phyloP scores from a whole-genome alignment of 2,888 invertebrate genomes.

The Chymomyza procnemis region DNA sequence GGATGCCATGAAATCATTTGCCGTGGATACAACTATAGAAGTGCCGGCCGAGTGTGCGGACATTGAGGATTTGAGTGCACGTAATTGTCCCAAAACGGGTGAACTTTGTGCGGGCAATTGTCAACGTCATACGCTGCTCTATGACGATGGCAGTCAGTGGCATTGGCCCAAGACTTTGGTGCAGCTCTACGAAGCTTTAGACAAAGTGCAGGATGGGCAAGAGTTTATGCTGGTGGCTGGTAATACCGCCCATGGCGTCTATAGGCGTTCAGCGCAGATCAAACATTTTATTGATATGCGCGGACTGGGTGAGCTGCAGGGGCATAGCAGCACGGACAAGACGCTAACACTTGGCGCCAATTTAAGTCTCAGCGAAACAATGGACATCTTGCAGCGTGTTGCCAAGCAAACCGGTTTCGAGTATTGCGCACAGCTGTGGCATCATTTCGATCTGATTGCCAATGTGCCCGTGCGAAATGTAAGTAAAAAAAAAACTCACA shows the following conservation, averaged over 20 bases:
- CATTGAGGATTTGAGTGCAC: constrained; percentile 77
- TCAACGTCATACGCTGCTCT: constrained; percentile 40
- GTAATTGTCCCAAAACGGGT: constrained; percentile 78
- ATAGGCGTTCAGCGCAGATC: constrained; percentile 68
- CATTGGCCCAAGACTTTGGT: constrained; percentile 64
- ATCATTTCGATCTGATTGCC: constrained; percentile 84
- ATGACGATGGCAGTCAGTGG: constrained; percentile 69
- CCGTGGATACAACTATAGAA: constrained; percentile 81
- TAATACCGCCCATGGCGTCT: constrained; percentile 86
- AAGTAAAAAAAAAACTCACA: constrained; percentile 61
- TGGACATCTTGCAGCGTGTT: constrained; percentile 78
- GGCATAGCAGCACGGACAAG: constrained; percentile 69
- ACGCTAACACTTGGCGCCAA: constrained; percentile 73
- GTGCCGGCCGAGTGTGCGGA: constrained; percentile 79
- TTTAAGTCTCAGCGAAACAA: constrained; percentile 80
- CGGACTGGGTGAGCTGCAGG: constrained; percentile 81
- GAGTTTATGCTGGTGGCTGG: constrained; percentile 85
- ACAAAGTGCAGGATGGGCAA: constrained; percentile 65
- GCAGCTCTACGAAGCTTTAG: constrained; percentile 75
- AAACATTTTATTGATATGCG: constrained; percentile 83
- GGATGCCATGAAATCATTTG: constrained; percentile 88
- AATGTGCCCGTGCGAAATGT: constrained; percentile 85
- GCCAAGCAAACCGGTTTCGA: constrained; percentile 79
- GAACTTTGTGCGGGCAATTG: constrained; percentile 75
- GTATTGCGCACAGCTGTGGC: constrained; percentile 79